phyloP scores from a whole-genome alignment of 2,888 invertebrate genomes.

The Heliconius aoede region DNA sequence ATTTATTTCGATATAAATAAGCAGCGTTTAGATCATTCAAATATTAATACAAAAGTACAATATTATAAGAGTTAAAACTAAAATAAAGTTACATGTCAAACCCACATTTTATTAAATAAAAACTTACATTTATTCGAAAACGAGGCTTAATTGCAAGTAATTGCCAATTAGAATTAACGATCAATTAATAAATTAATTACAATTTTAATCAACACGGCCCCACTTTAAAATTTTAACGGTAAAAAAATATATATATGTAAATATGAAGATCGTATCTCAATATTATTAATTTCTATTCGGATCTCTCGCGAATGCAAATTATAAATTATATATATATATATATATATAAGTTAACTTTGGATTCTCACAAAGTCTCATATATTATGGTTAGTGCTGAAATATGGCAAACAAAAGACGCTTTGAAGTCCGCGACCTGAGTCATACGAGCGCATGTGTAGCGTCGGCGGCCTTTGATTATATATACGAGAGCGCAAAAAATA shows the following conservation, averaged over 20 bases:
- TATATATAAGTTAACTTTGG: not conserved
- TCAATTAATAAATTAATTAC: slow-evolving; percentile 20
- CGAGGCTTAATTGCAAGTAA: slow-evolving; percentile 13
- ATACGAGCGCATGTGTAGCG: slow-evolving; percentile 29
- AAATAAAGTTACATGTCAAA: not conserved
- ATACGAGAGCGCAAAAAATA: slow-evolving; percentile 55
- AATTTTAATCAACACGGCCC: slow-evolving; percentile 13
- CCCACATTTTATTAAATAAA: not conserved
- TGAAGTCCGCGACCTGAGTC: slow-evolving; percentile 55
- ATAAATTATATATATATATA: not conserved
- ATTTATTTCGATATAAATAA: not conserved
- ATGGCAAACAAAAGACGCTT: slow-evolving; percentile 51
- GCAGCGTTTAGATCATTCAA: not conserved
- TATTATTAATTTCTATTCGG: not conserved
- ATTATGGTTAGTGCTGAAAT: slow-evolving; percentile 14
- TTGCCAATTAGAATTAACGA: slow-evolving; percentile 22
- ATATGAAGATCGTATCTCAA: not conserved
- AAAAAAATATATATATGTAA: not conserved
- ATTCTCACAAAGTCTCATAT: slow-evolving; percentile 1
- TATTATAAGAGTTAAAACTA: not conserved
- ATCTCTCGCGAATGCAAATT: slow-evolving; percentile 12
- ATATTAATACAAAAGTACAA: not conserved
- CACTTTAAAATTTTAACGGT: not conserved
- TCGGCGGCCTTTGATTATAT: slow-evolving; percentile 35
- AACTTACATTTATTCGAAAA: not conserved